A percentile compares a stretch with the other conserved stretches of the same genome.
Evolutionary conservation across 2,888 invertebrate species (phyloP).

Genomic region (Harpalus rufipes): DNA sequence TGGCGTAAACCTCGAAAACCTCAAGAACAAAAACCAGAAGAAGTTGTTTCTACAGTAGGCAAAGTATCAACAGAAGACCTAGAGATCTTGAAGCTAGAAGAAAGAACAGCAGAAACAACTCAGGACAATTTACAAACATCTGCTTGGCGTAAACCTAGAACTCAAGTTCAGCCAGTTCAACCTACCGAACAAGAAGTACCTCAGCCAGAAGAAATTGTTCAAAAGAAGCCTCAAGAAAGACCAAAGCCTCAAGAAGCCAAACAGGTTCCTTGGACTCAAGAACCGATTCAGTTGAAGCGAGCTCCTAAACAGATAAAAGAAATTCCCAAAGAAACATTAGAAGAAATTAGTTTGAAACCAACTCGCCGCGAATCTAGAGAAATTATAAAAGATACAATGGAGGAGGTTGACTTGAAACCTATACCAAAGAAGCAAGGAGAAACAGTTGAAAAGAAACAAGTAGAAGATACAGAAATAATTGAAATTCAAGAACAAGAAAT

Average conservation of each 20-base stretch:
- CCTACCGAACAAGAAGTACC: slow-evolving; percentile 42
- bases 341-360: slow-evolving; percentile 77
- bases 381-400: slow-evolving; percentile 71
- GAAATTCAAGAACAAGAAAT: slow-evolving; percentile 67
- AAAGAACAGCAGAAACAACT: slow-evolving; percentile 70
- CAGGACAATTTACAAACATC: slow-evolving; percentile 70
- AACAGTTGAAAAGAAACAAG: slow-evolving; percentile 77
- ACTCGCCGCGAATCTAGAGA: slow-evolving; percentile 73
- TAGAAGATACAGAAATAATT: slow-evolving; percentile 78
- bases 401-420: slow-evolving; percentile 71
- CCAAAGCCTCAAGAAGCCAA: slow-evolving; percentile 64
- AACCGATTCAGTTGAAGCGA: slow-evolving; percentile 78
- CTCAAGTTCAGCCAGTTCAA: slow-evolving; percentile 32
- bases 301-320: slow-evolving; percentile 74
- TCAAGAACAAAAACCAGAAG: slow-evolving; percentile 66
- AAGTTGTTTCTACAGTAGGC: slow-evolving; percentile 73
- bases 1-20: slow-evolving; percentile 67
- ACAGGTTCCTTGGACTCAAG: slow-evolving; percentile 80
- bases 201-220: slow-evolving; percentile 64
- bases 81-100: slow-evolving; percentile 74
- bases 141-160: slow-evolving; percentile 69
- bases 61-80: slow-evolving; percentile 73
- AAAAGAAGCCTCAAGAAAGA: slow-evolving; percentile 64
- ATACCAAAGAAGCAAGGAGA: slow-evolving; percentile 78
- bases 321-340: slow-evolving; percentile 75